Conservation (phyloP, 2,888 invertebrate species). For the Meghimatium bilineatum region DNA sequence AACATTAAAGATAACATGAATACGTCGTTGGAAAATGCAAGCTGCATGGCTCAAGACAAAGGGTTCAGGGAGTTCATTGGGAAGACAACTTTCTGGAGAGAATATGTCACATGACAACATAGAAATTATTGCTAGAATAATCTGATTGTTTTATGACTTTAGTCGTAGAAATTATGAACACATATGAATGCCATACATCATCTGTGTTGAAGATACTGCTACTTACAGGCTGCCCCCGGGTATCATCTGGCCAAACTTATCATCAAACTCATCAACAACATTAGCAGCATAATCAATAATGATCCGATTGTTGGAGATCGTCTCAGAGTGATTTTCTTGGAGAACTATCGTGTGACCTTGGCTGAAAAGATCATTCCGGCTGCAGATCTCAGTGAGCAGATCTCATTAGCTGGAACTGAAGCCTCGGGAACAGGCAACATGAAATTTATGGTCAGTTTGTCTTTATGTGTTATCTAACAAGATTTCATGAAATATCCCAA, state of each 20-base stretch:
- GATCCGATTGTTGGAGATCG: slow-evolving; percentile 99
- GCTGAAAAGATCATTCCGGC: slow-evolving; percentile 99
- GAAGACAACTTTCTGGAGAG: no score
- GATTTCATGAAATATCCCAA: no score
- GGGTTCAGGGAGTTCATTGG: no score
- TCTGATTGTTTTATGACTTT: no score
- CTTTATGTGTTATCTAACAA: no score
- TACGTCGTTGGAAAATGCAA: no score
- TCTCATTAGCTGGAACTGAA: slow-evolving; percentile 99
- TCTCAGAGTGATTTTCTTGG: slow-evolving; percentile 93
- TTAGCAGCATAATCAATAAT: slow-evolving; percentile 96
- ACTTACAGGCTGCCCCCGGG: slow-evolving; percentile 91
- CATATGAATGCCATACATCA: not conserved
- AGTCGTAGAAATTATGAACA: no score
- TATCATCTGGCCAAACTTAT: slow-evolving; percentile 99
- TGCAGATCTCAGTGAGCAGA: slow-evolving; percentile 98
- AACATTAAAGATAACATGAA: no score
- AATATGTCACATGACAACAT: no score
- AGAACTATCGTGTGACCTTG: slow-evolving; percentile 98
- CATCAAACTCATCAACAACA: slow-evolving; percentile 95
- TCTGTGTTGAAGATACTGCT: not conserved
- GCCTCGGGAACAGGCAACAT: slow-evolving; percentile 99
- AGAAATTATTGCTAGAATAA: no score
- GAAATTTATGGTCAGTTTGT: slow-evolving; percentile 90
- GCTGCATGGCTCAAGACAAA: no score